Evolutionary conservation across 2,113 vertebrate genomes (phyloP), one percentile per base, ranked within the genome.

Genomic region (Microtus oregoni): DNA sequence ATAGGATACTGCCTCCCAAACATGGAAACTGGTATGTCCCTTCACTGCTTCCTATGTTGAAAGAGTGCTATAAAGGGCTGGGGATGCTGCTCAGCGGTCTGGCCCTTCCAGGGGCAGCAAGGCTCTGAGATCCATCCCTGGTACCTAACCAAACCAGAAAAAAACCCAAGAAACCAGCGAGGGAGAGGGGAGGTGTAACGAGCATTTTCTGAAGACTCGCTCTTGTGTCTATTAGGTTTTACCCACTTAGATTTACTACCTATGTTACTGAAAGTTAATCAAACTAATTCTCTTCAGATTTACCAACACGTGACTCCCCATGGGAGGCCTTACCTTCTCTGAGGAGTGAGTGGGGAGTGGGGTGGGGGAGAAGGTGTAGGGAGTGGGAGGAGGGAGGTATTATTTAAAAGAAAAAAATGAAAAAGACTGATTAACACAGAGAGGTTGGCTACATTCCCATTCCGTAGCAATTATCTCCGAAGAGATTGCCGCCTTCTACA

Each of bases 21-120:
- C 32, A 12, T 76, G 65, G 90, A 81, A 96, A 86, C 52, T 44
- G n/a, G 7, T 7, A 2, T 41, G 24, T 52, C 44, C 0, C 6
- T 47, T 86, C 41, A 96, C 89, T 86, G 75, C 90, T 93, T 89
- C 63, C 73, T 10, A 30, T 22, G 76, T 30, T 91, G 78, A 86
- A 24, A 82, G 52, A 76, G 1, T n/a, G 82, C 88, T 22, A 30
- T 22, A 81, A 68, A 70, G 50, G 52, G 26, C 41, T 30, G 6
- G 72, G 30, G 26, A 12, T 7, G 15, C 4, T 47, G 38, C 73
- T 65, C 58, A 35, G 68, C 30, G 35, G 50, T 28, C 4, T 7
- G 73, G 35, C 24, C 24, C 50, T 88, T 89, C 68, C 50, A 72
- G 47, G 22, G 47, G 26, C 5, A 55, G 44, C 86, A 73, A 73